Evolutionary conservation across 2,797 vertebrate species (phyloP).

Genomic region (Meriones psammophilus): DNA sequence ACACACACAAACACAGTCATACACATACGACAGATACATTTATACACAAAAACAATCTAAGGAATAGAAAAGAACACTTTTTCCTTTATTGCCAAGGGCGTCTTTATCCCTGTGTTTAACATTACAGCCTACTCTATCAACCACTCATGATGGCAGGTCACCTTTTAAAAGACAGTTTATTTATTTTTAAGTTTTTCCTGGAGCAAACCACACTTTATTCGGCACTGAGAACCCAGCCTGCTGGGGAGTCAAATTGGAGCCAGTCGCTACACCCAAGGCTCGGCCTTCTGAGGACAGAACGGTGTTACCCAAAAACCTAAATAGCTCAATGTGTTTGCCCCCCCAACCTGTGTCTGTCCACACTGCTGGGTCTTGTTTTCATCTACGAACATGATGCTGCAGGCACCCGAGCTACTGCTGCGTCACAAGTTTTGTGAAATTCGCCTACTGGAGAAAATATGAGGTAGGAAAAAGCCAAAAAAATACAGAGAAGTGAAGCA

Average conservation of each 20-base stretch:
- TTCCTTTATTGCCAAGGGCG: background rate
- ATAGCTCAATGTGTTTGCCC: background rate
- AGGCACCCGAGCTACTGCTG: background rate
- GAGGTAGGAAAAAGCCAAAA: background rate
- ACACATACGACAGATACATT: background rate
- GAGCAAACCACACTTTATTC: conserved; percentile 57
- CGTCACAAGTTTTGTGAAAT: background rate
- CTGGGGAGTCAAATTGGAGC: background rate
- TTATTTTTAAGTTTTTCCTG: background rate
- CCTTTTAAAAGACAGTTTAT: background rate
- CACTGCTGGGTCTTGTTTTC: background rate
- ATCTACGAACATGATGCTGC: conserved; percentile 22
- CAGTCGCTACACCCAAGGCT: background rate
- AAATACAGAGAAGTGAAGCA: background rate
- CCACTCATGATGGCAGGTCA: background rate
- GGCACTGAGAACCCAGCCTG: background rate
- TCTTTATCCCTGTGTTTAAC: background rate
- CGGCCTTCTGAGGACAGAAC: background rate
- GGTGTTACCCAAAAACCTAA: background rate
- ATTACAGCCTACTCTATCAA: background rate
- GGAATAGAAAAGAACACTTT: background rate
- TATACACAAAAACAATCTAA: background rate
- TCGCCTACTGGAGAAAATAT: background rate
- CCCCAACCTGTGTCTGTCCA: background rate
- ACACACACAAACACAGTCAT: background rate